These are phyloP conservation scores for Lagorchestes hirsutus DNA, from an alignment of 2,797 vertebrate genomes.

Conservation along the genomic window DNA sequence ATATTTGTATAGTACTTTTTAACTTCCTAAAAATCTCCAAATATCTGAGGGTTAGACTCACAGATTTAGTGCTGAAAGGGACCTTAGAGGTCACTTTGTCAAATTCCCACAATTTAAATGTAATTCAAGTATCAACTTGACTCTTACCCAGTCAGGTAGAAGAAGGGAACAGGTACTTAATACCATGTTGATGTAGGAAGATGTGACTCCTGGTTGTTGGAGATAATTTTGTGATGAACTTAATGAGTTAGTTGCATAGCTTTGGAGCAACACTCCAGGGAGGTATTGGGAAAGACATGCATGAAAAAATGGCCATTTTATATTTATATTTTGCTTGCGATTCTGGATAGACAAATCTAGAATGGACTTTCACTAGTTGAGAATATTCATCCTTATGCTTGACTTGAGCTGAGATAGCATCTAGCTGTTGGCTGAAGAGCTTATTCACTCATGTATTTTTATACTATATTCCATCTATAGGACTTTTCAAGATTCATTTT, in stretches of 20 bases:
- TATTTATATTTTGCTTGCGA: too few relatives aligned
- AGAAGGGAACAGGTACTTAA: background rate
- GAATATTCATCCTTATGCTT: too few relatives aligned
- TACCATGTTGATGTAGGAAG: background rate
- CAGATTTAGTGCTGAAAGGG: background rate
- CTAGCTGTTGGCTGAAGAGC: too few relatives aligned
- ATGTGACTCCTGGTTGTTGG: background rate
- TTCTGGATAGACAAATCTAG: too few relatives aligned
- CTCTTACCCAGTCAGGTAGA: background rate
- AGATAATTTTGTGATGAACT: background rate
- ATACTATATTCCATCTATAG: too few relatives aligned
- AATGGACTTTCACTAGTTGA: too few relatives aligned
- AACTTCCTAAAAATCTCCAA: slow-evolving; percentile 7
- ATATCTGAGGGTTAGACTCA: background rate
- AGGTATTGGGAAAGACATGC: background rate
- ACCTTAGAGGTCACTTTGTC: background rate
- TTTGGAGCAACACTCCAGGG: background rate
- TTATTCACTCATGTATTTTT: too few relatives aligned
- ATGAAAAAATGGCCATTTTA: background rate
- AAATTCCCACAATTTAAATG: background rate
- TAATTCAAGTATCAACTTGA: background rate
- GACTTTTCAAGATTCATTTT: too few relatives aligned
- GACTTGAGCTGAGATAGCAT: too few relatives aligned
- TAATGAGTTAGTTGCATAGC: background rate
- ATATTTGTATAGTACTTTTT: slow-evolving; percentile 22